A percentile compares a stretch with the other conserved stretches of the same genome.
phyloP scores from a whole-genome alignment of 2,113 vertebrate genomes.

The Pollimyrus isidori region DNA sequence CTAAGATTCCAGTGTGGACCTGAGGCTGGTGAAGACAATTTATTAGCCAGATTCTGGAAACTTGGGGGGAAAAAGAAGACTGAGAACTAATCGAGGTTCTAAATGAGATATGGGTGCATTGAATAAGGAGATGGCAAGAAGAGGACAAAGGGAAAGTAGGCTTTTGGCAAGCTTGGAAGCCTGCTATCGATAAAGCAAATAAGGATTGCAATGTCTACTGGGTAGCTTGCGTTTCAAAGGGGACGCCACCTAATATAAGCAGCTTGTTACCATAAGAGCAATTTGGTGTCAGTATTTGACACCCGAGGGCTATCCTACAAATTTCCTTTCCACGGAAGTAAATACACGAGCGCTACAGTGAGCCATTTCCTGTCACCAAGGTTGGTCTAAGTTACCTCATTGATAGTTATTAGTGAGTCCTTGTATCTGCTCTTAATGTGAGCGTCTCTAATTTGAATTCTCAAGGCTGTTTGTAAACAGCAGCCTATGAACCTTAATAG shows the following conservation, averaged over 20 bases:
- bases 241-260: not conserved
- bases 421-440: not conserved
- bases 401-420: not conserved
- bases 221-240: not conserved
- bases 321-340: not conserved
- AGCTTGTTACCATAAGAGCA: not conserved
- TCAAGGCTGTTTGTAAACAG: not conserved
- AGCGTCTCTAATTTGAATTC: not conserved
- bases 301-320: not conserved
- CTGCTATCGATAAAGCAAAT: not conserved
- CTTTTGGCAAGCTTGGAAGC: not conserved
- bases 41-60: not conserved
- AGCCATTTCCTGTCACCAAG: not conserved
- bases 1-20: not conserved
- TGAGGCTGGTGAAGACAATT: not conserved
- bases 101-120: not conserved
- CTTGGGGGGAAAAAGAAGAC: not conserved
- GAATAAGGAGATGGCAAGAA: not conserved
- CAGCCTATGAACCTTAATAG: not conserved
- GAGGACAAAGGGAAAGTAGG: not conserved
- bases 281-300: not conserved
- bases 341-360: not conserved
- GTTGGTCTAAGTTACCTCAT: not conserved
- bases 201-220: not conserved
- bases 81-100: not conserved